Conservation (phyloP, 1,140 invertebrate genomes). For the Ctenoplectra terminalis region DNA sequence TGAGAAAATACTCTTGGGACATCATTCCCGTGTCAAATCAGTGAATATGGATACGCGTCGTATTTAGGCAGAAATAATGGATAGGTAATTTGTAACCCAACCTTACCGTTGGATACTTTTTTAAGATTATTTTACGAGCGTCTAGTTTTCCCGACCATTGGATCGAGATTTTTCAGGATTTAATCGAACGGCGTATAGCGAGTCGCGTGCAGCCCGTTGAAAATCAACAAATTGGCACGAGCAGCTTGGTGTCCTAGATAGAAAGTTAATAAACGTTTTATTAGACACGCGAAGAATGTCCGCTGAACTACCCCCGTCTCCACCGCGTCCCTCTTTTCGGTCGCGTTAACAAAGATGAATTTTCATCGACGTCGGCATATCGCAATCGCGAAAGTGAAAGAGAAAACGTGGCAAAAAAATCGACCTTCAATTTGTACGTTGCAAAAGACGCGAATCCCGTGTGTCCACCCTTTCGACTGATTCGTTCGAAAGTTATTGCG, state of each 20-base stretch:
- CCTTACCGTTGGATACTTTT: no score
- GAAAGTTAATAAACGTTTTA: neutral
- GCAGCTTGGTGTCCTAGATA: neutral
- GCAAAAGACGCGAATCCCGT: constrained; percentile 15
- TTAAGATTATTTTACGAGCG: no score
- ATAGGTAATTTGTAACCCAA: neutral
- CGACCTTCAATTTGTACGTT: constrained; percentile 23
- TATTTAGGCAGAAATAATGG: neutral
- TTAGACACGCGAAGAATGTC: neutral
- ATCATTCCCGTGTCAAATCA: neutral
- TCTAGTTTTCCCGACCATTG: neutral
- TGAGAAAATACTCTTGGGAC: constrained; percentile 13
- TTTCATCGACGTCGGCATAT: neutral
- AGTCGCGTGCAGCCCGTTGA: neutral
- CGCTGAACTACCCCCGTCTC: neutral
- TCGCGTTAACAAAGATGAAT: neutral
- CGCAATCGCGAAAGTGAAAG: neutral
- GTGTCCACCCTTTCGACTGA: neutral
- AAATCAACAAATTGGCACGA: neutral
- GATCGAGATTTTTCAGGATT: no score
- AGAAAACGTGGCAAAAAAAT: constrained; percentile 16
- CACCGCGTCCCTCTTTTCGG: neutral
- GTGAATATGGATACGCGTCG: neutral
- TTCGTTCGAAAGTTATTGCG: constrained; percentile 40
- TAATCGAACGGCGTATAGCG: neutral